Evolutionary conservation across 2,797 vertebrate species (phyloP).

Genomic region (Salarias fasciatus): DNA sequence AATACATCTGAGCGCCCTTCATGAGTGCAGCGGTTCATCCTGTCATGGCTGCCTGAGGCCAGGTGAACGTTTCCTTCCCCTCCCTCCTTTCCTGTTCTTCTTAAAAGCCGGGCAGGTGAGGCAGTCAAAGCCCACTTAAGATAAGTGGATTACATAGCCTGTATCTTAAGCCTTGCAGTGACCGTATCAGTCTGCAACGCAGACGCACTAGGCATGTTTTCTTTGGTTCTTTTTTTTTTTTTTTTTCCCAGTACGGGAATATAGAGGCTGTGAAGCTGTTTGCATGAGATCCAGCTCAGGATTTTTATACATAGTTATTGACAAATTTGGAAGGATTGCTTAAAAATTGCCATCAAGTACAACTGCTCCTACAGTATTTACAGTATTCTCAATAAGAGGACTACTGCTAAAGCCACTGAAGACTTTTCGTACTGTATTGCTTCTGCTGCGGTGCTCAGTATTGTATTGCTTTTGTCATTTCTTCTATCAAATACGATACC

Average conservation of each 20-base stretch:
- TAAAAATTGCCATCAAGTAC: too few relatives aligned
- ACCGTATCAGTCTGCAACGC: constrained; percentile 45
- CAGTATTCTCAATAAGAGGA: too few relatives aligned
- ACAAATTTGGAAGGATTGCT: too few relatives aligned
- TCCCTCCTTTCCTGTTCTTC: constrained; percentile 67
- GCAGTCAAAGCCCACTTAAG: constrained; percentile 69
- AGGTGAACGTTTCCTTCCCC: constrained; percentile 64
- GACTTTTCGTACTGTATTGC: too few relatives aligned
- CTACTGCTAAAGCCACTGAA: too few relatives aligned
- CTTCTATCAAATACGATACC: too few relatives aligned
- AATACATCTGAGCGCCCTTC: constrained; percentile 59
- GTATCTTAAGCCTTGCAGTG: constrained; percentile 64
- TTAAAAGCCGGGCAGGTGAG: constrained; percentile 71
- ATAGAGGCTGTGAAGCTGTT: neutral
- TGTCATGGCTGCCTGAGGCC: constrained; percentile 67
- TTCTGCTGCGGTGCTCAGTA: too few relatives aligned
- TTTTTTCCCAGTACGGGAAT: neutral
- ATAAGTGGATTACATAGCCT: constrained; percentile 74
- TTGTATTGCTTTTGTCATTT: too few relatives aligned
- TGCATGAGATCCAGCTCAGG: neutral
- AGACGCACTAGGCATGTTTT: constrained; percentile 46
- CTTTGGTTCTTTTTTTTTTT: neutral
- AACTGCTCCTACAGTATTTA: too few relatives aligned
- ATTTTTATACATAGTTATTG: too few relatives aligned
- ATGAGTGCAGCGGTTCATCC: constrained; percentile 57